phyloP scores from a whole-genome alignment of 2,888 invertebrate genomes.

The Ochropleura plecta region DNA sequence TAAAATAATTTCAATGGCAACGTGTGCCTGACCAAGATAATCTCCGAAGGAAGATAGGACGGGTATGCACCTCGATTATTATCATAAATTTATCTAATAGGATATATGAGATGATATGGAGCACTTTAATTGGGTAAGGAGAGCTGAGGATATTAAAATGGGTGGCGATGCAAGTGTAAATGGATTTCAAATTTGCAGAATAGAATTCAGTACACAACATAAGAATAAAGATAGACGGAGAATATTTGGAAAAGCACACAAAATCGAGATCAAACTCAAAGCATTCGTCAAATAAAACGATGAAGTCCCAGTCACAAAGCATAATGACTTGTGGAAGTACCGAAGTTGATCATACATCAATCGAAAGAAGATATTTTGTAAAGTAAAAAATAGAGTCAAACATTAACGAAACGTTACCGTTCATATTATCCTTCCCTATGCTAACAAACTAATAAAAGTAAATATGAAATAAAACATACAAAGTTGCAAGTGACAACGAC shows the following conservation, averaged over 20 bases:
- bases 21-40: constrained; percentile 79
- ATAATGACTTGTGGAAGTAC: too few relatives aligned
- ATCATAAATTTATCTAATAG: constrained; percentile 71
- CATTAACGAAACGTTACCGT: neutral
- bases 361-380: too few relatives aligned
- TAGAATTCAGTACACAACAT: neutral
- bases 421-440: neutral
- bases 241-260: neutral
- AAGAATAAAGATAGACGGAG: rapidly evolving
- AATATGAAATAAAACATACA: constrained; percentile 20
- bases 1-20: constrained; percentile 84
- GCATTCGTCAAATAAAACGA: too few relatives aligned
- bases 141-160: constrained; percentile 15
- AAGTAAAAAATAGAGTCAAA: neutral
- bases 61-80: constrained; percentile 68
- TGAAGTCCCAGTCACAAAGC: too few relatives aligned
- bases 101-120: constrained; percentile 46
- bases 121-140: constrained; percentile 65
- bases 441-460: neutral
- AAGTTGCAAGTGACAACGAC: constrained; percentile 20
- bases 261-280: neutral
- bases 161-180: neutral
- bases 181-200: neutral
- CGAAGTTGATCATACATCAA: neutral
- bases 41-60: constrained; percentile 73